phyloP scores from a whole-genome alignment of 53 echinoderm and acorn worm species.

The Paelopatides confundens region DNA sequence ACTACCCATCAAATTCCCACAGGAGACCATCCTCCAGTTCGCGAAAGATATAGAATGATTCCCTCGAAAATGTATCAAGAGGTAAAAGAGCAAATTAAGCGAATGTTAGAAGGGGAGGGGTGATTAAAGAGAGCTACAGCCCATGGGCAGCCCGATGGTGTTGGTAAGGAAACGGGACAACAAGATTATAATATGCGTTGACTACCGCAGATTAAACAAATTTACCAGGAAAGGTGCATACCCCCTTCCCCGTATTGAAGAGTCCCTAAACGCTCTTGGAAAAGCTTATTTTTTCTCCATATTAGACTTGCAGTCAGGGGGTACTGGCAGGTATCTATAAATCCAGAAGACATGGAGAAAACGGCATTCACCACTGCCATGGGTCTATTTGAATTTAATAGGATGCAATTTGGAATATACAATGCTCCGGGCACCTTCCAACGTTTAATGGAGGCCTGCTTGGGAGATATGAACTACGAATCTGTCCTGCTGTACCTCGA shows the following conservation, averaged over 20 bases:
- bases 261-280: background rate
- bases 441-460: slow-evolving; percentile 58
- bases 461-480: slow-evolving; percentile 61
- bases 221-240: slow-evolving; percentile 41
- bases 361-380: slow-evolving; percentile 31
- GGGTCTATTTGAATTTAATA: slow-evolving; percentile 55
- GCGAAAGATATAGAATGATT: slow-evolving; percentile 30
- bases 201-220: slow-evolving; percentile 34
- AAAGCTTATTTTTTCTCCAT: background rate
- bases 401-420: slow-evolving; percentile 69
- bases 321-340: slow-evolving; percentile 69
- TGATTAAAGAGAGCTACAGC: slow-evolving; percentile 21
- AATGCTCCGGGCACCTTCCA: slow-evolving; percentile 71
- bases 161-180: slow-evolving; percentile 34
- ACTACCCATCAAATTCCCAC: slow-evolving; percentile 44
- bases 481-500: slow-evolving; percentile 62
- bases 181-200: slow-evolving; percentile 39
- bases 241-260: slow-evolving; percentile 47
- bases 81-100: slow-evolving; percentile 28
- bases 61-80: slow-evolving; percentile 28
- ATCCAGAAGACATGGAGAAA: slow-evolving; percentile 43
- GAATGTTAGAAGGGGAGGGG: slow-evolving; percentile 4
- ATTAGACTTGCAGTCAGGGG: slow-evolving; percentile 18
- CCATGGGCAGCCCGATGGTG: slow-evolving; percentile 51
- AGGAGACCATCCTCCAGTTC: slow-evolving; percentile 15